Evolutionary conservation across 2,113 vertebrate genomes (phyloP).

Genomic region (Ailurus styani): DNA sequence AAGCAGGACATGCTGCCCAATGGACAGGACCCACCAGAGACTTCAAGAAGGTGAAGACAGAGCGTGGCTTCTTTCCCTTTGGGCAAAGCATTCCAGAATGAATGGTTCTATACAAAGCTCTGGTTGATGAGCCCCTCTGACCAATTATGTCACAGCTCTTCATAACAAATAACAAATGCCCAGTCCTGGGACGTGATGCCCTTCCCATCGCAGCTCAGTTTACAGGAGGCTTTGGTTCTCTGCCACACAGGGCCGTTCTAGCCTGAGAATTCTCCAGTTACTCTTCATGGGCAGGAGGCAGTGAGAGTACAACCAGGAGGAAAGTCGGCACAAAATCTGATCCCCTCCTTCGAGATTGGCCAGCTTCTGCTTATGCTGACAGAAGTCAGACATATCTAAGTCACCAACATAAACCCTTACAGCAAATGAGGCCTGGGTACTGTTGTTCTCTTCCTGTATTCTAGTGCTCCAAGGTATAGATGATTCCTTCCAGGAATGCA

Average conservation of each 20-base stretch:
- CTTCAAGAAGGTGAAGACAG: neutral
- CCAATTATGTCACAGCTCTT: neutral
- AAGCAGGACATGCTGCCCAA: neutral
- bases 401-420: neutral
- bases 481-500: neutral
- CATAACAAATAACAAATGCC: neutral
- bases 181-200: neutral
- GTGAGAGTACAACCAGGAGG: neutral
- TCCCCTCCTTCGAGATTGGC: neutral
- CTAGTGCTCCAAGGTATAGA: neutral
- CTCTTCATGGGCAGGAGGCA: neutral
- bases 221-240: neutral
- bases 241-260: neutral
- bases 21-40: neutral
- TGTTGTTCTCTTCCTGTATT: neutral
- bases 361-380: neutral
- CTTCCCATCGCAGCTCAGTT: neutral
- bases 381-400: neutral
- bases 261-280: conserved; percentile 23
- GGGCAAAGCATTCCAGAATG: neutral
- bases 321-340: neutral
- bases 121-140: neutral
- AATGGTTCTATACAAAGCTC: neutral
- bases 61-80: neutral
- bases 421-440: neutral